Conservation (phyloP, 2,888 invertebrate genomes). For the Platerodrilus igneus region DNA sequence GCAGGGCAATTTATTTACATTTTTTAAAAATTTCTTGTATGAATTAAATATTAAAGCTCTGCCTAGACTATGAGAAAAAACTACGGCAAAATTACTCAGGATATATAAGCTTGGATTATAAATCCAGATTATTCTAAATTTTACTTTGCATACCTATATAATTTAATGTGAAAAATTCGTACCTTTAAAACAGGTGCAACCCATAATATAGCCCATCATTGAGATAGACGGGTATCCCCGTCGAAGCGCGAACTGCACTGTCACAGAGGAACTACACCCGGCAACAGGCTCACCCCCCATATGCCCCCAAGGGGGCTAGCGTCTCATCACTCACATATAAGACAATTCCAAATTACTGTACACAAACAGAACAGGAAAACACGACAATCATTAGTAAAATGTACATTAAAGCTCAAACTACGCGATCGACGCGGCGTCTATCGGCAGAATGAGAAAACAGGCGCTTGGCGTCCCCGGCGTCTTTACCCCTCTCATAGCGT, state of each 20-base stretch:
- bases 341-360: conserved; percentile 16
- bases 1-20: too few relatives aligned
- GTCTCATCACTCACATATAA: conserved; percentile 26
- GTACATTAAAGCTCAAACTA: conserved; percentile 22
- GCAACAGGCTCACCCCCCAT: conserved; percentile 33
- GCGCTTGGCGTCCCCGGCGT: conserved; percentile 43
- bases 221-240: conserved; percentile 40
- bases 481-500: conserved; percentile 48
- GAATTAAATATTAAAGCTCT: too few relatives aligned
- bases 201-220: conserved; percentile 94
- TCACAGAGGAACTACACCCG: conserved; percentile 20
- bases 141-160: too few relatives aligned
- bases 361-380: conserved; percentile 22
- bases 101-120: too few relatives aligned
- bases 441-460: conserved; percentile 47
- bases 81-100: too few relatives aligned
- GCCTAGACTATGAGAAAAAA: too few relatives aligned
- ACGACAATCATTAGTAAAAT: conserved; percentile 18
- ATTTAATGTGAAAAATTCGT: conserved; percentile 35
- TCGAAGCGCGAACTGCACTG: conserved; percentile 35
- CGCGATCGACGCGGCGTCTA: conserved; percentile 30
- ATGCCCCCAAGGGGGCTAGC: conserved; percentile 28
- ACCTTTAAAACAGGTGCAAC: conserved; percentile 90
- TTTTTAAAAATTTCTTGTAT: too few relatives aligned
- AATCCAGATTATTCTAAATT: too few relatives aligned